These are phyloP conservation scores for Mus spicilegus DNA, from an alignment of 2,113 vertebrate species.

Conservation along the genomic window DNA sequence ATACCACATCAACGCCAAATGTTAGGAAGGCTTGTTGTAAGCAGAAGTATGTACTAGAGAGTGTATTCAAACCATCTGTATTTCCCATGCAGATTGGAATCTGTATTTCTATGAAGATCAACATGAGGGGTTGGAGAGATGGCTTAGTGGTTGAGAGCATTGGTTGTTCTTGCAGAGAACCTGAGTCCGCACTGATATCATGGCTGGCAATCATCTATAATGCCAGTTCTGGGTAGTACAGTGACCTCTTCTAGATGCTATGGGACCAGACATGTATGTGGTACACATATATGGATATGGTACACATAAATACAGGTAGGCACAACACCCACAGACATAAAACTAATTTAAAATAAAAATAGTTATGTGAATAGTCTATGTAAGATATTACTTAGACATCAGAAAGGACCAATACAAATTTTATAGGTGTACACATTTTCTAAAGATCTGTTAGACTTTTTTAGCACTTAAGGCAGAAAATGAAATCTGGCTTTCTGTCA, in stretches of 20 bases:
- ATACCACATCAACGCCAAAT: not conserved
- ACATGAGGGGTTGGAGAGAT: not conserved
- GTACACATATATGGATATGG: not conserved
- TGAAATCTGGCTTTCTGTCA: not conserved
- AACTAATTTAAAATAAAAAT: not conserved
- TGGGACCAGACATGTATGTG: not conserved
- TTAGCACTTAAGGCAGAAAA: not conserved
- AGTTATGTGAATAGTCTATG: not conserved
- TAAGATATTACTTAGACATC: not conserved
- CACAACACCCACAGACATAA: not conserved
- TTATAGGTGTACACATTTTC: not conserved
- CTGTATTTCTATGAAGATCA: not conserved
- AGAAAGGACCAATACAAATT: not conserved
- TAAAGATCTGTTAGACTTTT: not conserved
- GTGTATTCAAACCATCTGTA: not conserved
- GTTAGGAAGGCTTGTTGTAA: not conserved
- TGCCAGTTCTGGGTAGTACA: not conserved
- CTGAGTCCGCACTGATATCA: not conserved
- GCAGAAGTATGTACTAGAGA: not conserved
- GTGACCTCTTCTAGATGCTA: not conserved
- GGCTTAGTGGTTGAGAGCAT: not conserved
- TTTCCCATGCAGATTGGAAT: not conserved
- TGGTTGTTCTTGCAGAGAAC: not conserved
- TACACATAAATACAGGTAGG: not conserved
- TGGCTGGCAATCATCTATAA: not conserved